phyloP scores from a whole-genome alignment of 1,140 invertebrate species.

The Palaemon carinicauda region DNA sequence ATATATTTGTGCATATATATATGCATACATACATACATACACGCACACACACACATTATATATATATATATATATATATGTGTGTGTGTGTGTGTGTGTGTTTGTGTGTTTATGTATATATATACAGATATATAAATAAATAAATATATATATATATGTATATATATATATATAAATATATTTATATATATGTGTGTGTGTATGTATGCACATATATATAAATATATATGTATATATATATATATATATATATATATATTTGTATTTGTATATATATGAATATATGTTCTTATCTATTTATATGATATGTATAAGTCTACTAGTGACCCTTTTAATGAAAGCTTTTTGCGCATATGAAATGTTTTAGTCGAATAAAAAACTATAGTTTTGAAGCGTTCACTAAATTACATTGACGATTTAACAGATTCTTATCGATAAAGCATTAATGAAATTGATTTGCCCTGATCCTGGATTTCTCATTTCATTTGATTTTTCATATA shows the following conservation, averaged over 20 bases:
- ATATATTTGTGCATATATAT: neutral
- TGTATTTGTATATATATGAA: neutral
- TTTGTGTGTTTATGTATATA: constrained; percentile 2
- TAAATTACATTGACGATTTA: too few species aligned
- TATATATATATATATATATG: constrained; percentile 37
- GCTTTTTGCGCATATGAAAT: too few species aligned
- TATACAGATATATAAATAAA: neutral
- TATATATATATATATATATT: neutral
- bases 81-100: constrained; percentile 4
- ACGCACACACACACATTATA: neutral
- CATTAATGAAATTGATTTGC: too few species aligned
- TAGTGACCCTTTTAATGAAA: too few species aligned
- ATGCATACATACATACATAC: neutral
- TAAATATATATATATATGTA: neutral
- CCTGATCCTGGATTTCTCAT: too few species aligned
- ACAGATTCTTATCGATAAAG: too few species aligned
- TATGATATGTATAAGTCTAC: too few species aligned
- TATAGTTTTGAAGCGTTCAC: too few species aligned
- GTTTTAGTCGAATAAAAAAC: too few species aligned
- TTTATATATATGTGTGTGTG: constrained; percentile 14
- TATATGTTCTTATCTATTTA: too few species aligned
- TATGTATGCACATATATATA: constrained; percentile 28
- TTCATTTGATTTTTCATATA: too few species aligned
- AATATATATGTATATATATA: constrained; percentile 21
- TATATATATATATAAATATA: constrained; percentile 15